Evolutionary conservation across 2,113 vertebrate genomes (phyloP), one percentile per base, ranked within the genome.

Genomic region (Ictidomys tridecemlineatus): DNA sequence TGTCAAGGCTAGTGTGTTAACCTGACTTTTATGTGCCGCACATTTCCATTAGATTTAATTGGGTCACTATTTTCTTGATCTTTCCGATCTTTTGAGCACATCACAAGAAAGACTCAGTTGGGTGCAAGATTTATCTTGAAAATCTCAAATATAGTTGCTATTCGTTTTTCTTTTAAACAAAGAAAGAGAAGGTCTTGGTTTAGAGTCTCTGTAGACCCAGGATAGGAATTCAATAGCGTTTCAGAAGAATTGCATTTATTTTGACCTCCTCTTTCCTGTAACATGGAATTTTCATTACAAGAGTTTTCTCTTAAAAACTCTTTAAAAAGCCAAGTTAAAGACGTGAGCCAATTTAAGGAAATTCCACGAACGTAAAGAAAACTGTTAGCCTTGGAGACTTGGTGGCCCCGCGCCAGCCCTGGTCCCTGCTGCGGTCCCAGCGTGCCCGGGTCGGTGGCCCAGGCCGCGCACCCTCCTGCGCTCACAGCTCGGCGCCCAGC

Each of bases 361-460:
- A 37, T 6, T 42, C 26, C 34, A 89, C 73, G 86, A 53, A 24
- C 5, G 32, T 76, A 37, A 39, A 30, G 53, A 48, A 77, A 82
- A 77, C 42, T 53, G 5, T 51, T 61, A 85, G 51, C 3, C 28
- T 9, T 17, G 70, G 39, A 34, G 30, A 22, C 26, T 0, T 4
- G 1, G 37, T 6, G 51, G 65, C 4, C 14, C 7, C 0, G 45
- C 20, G 17, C 63, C 20, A 12, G 12, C 18, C 30, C 24, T 1
- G 18, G 5, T 5, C 14, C n/a, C n/a, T n/a, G n/a, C n/a, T n/a
- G n/a, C n/a, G n/a, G n/a, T n/a, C n/a, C n/a, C n/a, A n/a, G n/a
- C n/a, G n/a, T n/a, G n/a, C n/a, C 51, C 51, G 14, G 51, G 14
- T 53, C 51, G 17, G 56, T 48, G 32, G 9, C 58, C 39, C 18